These are phyloP conservation scores for Protonibea diacanthus DNA, from an alignment of 2,797 vertebrate species.

Conservation along the genomic window DNA sequence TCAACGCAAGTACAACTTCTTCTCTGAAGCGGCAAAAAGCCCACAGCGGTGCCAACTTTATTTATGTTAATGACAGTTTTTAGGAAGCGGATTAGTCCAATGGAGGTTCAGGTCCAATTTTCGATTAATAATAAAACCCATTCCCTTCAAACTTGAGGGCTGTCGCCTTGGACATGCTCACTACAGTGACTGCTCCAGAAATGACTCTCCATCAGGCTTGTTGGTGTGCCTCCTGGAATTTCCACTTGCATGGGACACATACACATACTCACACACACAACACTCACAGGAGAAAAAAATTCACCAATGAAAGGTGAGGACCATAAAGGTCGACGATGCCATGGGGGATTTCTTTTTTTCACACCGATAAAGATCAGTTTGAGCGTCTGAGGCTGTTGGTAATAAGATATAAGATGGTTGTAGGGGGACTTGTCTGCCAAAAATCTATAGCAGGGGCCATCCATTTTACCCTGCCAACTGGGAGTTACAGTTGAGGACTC, in stretches of 20 bases:
- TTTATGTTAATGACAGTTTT: constrained; percentile 46
- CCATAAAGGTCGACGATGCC: constrained; percentile 77
- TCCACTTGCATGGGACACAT: constrained; percentile 47
- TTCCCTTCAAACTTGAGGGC: constrained; percentile 43
- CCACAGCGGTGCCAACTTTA: constrained; percentile 11
- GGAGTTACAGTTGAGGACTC: constrained; percentile 61
- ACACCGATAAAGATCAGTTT: constrained; percentile 81
- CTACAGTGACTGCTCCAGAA: constrained; percentile 49
- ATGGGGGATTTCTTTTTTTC: constrained; percentile 65
- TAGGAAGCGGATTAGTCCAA: constrained; percentile 17
- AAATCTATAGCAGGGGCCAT: constrained; percentile 79
- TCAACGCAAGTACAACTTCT: constrained; percentile 28
- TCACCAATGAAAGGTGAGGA: constrained; percentile 70
- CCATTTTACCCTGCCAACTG: constrained; percentile 70
- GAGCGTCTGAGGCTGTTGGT: constrained; percentile 75
- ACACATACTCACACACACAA: constrained; percentile 9
- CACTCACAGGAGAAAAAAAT: constrained; percentile 28
- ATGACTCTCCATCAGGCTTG: constrained; percentile 54
- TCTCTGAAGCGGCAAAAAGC: constrained; percentile 25
- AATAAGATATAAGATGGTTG: constrained; percentile 82
- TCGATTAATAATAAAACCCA: constrained; percentile 12
- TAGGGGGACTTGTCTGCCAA: constrained; percentile 77
- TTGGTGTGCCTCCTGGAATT: constrained; percentile 44
- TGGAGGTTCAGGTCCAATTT: constrained; percentile 20
- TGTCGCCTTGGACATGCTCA: constrained; percentile 66